Conservation (phyloP, 2,888 invertebrate genomes). For the Euspilapteryx auroguttella region DNA sequence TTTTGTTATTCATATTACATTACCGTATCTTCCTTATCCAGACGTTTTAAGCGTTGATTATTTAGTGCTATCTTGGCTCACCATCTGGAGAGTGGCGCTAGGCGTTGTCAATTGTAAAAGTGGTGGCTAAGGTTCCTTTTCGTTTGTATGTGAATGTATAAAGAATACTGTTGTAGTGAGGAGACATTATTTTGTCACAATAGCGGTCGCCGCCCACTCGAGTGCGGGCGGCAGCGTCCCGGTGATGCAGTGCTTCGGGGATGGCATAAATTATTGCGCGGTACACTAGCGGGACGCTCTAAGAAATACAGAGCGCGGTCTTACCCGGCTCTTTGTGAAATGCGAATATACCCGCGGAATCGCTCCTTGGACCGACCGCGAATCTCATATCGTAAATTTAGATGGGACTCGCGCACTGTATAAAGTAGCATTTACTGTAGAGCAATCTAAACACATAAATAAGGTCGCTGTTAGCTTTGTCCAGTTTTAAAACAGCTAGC, state of each 20-base stretch:
- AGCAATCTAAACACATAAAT: too few species aligned
- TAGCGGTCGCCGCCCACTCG: conserved; percentile 54
- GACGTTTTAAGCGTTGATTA: conserved; percentile 61
- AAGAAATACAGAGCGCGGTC: conserved; percentile 31
- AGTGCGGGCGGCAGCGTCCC: conserved; percentile 35
- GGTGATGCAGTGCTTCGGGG: conserved; percentile 56
- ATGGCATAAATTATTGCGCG: conserved; percentile 53
- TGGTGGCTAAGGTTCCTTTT: conserved; percentile 26
- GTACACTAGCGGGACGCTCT: conserved; percentile 24
- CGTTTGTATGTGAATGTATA: conserved; percentile 14
- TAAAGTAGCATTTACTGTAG: too few species aligned
- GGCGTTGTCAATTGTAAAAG: conserved; percentile 19
- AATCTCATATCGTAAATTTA: too few species aligned
- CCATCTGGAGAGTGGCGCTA: conserved; percentile 32
- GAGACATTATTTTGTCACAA: conserved; percentile 60
- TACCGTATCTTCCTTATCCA: conserved; percentile 60
- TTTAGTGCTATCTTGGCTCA: conserved; percentile 49
- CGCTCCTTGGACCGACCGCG: too few species aligned
- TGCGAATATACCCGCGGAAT: too few species aligned
- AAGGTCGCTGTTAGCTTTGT: too few species aligned
- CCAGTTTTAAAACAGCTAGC: too few species aligned
- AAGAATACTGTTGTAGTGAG: conserved; percentile 39
- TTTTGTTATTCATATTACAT: conserved; percentile 60
- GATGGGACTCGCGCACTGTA: too few species aligned
- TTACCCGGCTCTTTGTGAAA: conserved; percentile 10